Conservation (phyloP, 2,888 invertebrate species). For the Meiosimyza platycephala region DNA sequence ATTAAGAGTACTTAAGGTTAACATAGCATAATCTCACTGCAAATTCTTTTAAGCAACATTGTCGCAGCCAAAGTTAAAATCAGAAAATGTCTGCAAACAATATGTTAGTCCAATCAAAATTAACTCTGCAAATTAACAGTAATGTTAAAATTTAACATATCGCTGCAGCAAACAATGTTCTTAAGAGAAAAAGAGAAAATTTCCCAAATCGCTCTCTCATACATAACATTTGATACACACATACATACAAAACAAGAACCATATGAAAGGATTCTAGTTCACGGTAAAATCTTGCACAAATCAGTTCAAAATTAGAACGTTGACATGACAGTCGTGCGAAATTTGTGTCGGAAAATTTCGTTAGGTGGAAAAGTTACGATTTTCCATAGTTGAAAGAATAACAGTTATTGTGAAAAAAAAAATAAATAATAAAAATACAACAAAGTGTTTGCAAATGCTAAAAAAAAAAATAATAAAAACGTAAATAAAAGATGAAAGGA, state of each 20-base stretch:
- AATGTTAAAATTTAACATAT: neutral
- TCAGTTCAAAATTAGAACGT: constrained; percentile 45
- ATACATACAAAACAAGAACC: neutral
- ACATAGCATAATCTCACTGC: too few species aligned
- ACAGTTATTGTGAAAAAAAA: too few species aligned
- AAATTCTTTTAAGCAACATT: too few species aligned
- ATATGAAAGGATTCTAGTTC: constrained; percentile 11
- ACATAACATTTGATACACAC: neutral
- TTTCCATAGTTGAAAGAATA: too few species aligned
- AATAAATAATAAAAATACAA: too few species aligned
- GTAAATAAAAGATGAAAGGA: neutral
- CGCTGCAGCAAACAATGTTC: neutral
- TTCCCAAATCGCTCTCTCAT: neutral
- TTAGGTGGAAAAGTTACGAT: too few species aligned
- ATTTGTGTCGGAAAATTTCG: too few species aligned
- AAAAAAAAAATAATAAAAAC: too few species aligned
- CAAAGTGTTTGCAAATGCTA: too few species aligned
- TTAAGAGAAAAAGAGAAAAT: constrained; percentile 15
- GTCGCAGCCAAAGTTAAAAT: neutral
- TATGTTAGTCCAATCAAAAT: neutral
- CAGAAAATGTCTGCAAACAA: neutral
- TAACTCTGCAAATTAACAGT: neutral
- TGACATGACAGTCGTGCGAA: constrained; percentile 38
- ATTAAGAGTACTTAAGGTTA: too few species aligned
- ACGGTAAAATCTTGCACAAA: constrained; percentile 11